Base-by-base conservation (phyloP, 2,113 vertebrate genomes). In the Scalopus aquaticus region DNA sequence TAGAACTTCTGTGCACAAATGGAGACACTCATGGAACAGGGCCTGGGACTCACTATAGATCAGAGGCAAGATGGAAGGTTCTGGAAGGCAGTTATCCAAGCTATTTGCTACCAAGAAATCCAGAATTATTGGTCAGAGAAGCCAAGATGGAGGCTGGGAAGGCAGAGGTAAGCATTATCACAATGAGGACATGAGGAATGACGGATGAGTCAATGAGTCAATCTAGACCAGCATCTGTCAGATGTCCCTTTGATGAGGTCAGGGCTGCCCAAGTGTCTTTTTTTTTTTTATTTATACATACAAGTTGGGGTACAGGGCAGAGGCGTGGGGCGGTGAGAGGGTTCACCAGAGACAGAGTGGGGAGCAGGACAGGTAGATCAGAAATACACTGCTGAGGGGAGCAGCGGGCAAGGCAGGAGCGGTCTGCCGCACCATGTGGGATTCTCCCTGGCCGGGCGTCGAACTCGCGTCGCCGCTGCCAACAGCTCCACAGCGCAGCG, bases 151-250 rank as follows among this genome's bases (percentile, higher is more conserved):
- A 91, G 35, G 51, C 35, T 37, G 67, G 54, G 19, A 56, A 54
- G 35, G 37, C 42, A 44, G 22, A 86, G 73, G 9, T 69, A 80
- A 32, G n/a, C 54, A 24, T 56, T 56, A 56, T 56, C 54, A 56
- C 54, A 20, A 7, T 22, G 54, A n/a, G n/a, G n/a, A 22, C 58
- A 22, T 15, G 69, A 82, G 35, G 42, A 69, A 32, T 5, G 28
- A 30, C 0, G 0, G 60, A 32, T 42, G 17, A 44, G 46, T 11
- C 0, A 3, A 37, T n/a, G 42, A 46, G n/a, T n/a, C n/a, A n/a
- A n/a, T n/a, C n/a, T 3, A 0, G 69, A 39, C 42, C 39, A 51
- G 30, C 44, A 56, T 17, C 5, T 10, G 7, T 73, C 0, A 0
- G 54, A 62, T 20, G 39, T 26, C 35, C 60, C 37, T 94, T 64